phyloP scores from a whole-genome alignment of 2,113 vertebrate species.

The Tricholaema leucomelas region DNA sequence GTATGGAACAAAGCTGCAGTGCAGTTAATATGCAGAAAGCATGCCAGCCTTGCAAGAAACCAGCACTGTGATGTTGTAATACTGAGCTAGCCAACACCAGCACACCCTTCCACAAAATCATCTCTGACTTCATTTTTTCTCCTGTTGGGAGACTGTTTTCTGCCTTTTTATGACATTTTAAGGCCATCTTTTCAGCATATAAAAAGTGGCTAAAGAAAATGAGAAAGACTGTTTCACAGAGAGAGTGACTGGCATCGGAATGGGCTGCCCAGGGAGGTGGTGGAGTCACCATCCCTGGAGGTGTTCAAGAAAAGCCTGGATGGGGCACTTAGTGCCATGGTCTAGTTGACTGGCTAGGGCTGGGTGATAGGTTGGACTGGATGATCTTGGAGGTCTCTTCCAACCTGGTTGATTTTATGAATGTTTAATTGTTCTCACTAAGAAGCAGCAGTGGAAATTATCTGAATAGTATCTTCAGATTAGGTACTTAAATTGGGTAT shows the following conservation, averaged over 20 bases:
- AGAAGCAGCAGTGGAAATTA: neutral
- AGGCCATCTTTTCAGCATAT: neutral
- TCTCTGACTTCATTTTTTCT: neutral
- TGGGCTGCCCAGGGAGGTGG: no score
- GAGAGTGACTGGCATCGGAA: no score
- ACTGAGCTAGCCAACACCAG: neutral
- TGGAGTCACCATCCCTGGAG: no score
- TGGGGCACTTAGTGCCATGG: no score
- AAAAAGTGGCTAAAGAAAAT: neutral
- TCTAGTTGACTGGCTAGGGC: no score
- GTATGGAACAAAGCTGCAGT: neutral
- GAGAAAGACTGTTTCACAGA: neutral
- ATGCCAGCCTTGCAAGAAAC: neutral
- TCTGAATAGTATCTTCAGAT: neutral
- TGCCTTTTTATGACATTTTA: neutral
- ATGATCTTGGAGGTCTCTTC: no score
- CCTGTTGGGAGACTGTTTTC: neutral
- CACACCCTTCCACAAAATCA: fast-evolving
- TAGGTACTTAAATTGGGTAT: neutral
- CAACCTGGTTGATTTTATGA: no score
- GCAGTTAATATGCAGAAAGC: neutral
- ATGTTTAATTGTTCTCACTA: neutral
- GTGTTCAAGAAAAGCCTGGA: no score
- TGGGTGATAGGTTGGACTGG: no score
- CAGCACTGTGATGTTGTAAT: neutral